Percentiles rank a stretch among this genome's conserved stretches.
These are phyloP conservation scores for Trachymyrmex cornetzi DNA, from an alignment of 1,140 invertebrate species.

Conservation along the genomic window DNA sequence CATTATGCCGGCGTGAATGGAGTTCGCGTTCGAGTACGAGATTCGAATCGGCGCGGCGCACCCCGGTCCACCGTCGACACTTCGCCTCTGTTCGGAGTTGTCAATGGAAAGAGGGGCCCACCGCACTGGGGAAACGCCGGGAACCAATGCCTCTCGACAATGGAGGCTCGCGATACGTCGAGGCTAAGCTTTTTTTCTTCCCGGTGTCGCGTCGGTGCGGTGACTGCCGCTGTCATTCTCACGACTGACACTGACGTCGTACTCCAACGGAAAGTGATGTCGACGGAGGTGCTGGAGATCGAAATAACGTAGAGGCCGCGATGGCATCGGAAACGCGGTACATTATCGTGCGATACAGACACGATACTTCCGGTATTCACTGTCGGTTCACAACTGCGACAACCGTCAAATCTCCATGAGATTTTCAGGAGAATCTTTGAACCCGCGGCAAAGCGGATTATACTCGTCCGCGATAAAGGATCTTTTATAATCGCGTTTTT, in stretches of 20 bases:
- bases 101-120: constrained; percentile 68
- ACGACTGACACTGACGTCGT: constrained; percentile 65
- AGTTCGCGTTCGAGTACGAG: constrained; percentile 77
- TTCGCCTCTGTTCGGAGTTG: constrained; percentile 77
- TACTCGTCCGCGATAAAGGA: neutral
- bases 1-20: constrained; percentile 75
- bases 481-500: constrained; percentile 18
- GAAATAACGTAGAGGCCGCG: constrained; percentile 49
- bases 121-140: constrained; percentile 26
- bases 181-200: constrained; percentile 62
- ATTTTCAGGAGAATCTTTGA: neutral
- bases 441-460: constrained; percentile 41
- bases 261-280: constrained; percentile 65
- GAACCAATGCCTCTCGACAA: constrained; percentile 71
- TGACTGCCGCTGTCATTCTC: constrained; percentile 63
- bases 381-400: constrained; percentile 36
- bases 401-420: constrained; percentile 47
- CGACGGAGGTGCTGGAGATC: constrained; percentile 46
- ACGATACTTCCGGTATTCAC: neutral
- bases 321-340: neutral
- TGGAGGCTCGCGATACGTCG: constrained; percentile 63
- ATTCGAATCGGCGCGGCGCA: constrained; percentile 73
- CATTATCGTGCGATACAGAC: neutral
- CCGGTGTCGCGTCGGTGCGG: too few species aligned
- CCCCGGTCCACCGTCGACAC: constrained; percentile 73